Percentiles rank a stretch among this genome's conserved stretches.
These are phyloP conservation scores for Lobophora halterata DNA, from an alignment of 2,888 invertebrate species.

Conservation along the genomic window DNA sequence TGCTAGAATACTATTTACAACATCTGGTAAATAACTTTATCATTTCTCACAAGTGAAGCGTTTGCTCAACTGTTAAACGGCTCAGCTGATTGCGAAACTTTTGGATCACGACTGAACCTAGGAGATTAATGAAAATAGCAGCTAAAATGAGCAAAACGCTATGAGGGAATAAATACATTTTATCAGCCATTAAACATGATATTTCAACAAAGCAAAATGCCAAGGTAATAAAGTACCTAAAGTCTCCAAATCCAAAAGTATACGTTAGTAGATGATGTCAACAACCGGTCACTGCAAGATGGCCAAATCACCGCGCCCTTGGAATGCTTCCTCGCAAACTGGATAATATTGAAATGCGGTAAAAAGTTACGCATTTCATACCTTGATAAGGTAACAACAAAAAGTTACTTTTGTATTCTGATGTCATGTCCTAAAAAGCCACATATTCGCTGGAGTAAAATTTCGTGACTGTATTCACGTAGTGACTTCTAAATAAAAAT, in stretches of 20 bases:
- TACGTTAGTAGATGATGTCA: slow-evolving; percentile 25
- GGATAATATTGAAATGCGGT: slow-evolving; percentile 1
- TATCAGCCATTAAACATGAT: slow-evolving; percentile 4
- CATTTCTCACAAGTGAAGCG: slow-evolving; percentile 40
- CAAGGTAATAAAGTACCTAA: slow-evolving; percentile 24
- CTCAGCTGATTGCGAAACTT: slow-evolving; percentile 37
- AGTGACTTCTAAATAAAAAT: too few relatives aligned
- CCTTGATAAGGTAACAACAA: slow-evolving; percentile 1
- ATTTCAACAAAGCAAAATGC: slow-evolving; percentile 13
- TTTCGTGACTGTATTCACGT: too few relatives aligned
- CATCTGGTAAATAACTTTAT: slow-evolving; percentile 38
- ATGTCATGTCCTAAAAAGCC: not conserved
- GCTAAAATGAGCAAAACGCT: slow-evolving; percentile 15
- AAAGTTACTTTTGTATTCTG: slow-evolving; percentile 3
- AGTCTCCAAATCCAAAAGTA: slow-evolving; percentile 13
- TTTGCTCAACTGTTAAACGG: slow-evolving; percentile 36
- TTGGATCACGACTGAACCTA: slow-evolving; percentile 21
- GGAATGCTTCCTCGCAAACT: slow-evolving; percentile 14
- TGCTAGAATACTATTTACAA: slow-evolving; percentile 26
- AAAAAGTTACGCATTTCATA: slow-evolving; percentile 4
- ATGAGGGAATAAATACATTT: slow-evolving; percentile 5
- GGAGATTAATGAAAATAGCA: slow-evolving; percentile 24
- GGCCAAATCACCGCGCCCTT: slow-evolving; percentile 25
- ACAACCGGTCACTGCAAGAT: slow-evolving; percentile 18
- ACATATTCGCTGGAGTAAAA: slow-evolving; percentile 9